phyloP scores from a whole-genome alignment of 1,140 invertebrate species.

The Trachymyrmex septentrionalis region DNA sequence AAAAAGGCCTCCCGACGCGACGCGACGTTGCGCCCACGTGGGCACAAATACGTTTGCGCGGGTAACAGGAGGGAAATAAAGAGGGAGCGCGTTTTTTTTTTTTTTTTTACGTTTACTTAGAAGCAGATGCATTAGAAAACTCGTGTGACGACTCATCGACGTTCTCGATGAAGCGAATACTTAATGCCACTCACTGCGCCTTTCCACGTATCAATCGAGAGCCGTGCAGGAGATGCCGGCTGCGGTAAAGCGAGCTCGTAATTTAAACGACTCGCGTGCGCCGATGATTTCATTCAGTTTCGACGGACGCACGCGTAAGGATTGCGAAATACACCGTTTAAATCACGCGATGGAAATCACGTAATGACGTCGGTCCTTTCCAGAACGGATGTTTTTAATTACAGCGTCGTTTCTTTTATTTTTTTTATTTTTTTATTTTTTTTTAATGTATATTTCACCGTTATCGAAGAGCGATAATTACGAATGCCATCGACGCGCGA shows the following conservation, averaged over 20 bases:
- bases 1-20: slow-evolving; percentile 76
- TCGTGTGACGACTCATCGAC: slow-evolving; percentile 73
- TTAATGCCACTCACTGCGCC: not conserved
- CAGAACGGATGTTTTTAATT: slow-evolving; percentile 16
- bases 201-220: slow-evolving; percentile 16
- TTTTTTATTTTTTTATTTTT: not conserved
- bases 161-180: slow-evolving; percentile 5
- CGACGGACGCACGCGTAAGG: not conserved
- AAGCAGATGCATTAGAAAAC: slow-evolving; percentile 80
- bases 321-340: slow-evolving; percentile 18
- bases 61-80: slow-evolving; percentile 61
- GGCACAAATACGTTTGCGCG: slow-evolving; percentile 74
- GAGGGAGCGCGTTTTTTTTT: slow-evolving; percentile 59
- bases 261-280: slow-evolving; percentile 30
- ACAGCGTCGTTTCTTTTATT: too few species aligned
- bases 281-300: slow-evolving; percentile 33
- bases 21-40: slow-evolving; percentile 75
- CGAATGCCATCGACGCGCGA: not conserved
- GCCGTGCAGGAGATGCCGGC: not conserved
- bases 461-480: slow-evolving; percentile 27
- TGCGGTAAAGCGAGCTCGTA: slow-evolving; percentile 7
- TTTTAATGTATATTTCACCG: not conserved
- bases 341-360: slow-evolving; percentile 3
- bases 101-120: slow-evolving; percentile 74
- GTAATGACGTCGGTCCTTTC: not conserved